Evolutionary conservation across 2,888 invertebrate species (phyloP), one percentile per base, ranked within the genome.

Genomic region (Malachius bipustulatus): DNA sequence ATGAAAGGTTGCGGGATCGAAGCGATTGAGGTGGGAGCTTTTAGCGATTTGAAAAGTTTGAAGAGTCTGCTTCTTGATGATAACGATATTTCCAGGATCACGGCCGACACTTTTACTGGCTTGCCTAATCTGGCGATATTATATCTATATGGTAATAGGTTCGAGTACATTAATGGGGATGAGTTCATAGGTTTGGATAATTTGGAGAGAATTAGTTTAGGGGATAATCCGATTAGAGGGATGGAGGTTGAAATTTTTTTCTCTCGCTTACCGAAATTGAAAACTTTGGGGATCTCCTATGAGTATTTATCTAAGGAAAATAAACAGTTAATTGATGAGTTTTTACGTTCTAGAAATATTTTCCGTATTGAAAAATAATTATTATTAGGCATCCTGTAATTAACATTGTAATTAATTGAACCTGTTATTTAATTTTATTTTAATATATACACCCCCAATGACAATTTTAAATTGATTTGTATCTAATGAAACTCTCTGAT

Each of bases 111-210:
- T n/a, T 19, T 19, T 19, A 19, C 6, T 8, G 6, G 6, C n/a
- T 8, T 19, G 24, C 6, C 6, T n/a, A 19, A 19, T 8, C 24
- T 19, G 6, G n/a, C 6, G n/a, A 19, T 19, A 19, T 19, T 19
- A 19, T 19, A 19, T 19, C n/a, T 19, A 19, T 19, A 19, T 19
- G 24, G n/a, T n/a, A 19, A 19, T n/a, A 19, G n/a, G n/a, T 19
- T 19, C 6, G n/a, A 8, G 24, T 19, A 19, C n/a, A 19, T 19
- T 19, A 19, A 6, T 8, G 24, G 24, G n/a, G n/a, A 19, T 19
- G 24, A 19, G n/a, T 19, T 19, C n/a, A 19, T n/a, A 19, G 24
- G 24, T 8, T 19, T 19, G n/a, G n/a, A 8, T n/a, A 8, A 6
- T 8, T 19, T 19, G 24, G 24, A 19, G n/a, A 19, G 24, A 19